These are phyloP conservation scores for Malacosoma neustria DNA, from an alignment of 2,888 invertebrate genomes.

Conservation along the genomic window DNA sequence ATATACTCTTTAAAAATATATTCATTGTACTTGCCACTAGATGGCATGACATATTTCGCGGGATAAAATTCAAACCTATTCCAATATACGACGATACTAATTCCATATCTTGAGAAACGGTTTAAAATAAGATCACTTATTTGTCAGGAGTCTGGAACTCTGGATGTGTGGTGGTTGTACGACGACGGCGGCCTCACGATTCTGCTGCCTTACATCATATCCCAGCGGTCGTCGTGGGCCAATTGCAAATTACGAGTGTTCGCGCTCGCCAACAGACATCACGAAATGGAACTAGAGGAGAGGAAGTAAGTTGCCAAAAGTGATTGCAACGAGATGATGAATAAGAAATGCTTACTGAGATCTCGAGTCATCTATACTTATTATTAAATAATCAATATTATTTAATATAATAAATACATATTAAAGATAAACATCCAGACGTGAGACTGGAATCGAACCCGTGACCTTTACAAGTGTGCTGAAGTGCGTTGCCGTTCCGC, in stretches of 20 bases:
- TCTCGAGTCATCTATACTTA: neutral
- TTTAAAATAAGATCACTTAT: neutral
- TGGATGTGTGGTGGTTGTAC: constrained; percentile 98
- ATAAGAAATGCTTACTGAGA: neutral
- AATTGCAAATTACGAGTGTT: constrained; percentile 87
- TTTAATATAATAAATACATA: too few relatives aligned
- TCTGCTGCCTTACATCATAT: constrained; percentile 89
- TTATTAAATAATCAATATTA: neutral
- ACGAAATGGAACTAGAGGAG: constrained; percentile 86
- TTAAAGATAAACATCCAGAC: too few relatives aligned
- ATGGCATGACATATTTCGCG: too few relatives aligned
- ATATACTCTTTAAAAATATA: too few relatives aligned
- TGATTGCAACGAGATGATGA: too few relatives aligned
- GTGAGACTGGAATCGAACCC: too few relatives aligned
- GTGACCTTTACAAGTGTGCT: too few relatives aligned
- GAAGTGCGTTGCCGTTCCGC: too few relatives aligned
- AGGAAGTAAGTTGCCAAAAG: constrained; percentile 83
- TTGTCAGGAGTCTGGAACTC: constrained; percentile 81
- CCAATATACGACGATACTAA: too few relatives aligned
- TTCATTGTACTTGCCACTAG: too few relatives aligned
- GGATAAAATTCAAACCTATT: too few relatives aligned
- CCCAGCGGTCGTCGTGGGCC: constrained; percentile 84
- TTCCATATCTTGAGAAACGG: neutral
- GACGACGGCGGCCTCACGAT: constrained; percentile 93
- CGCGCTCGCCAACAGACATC: constrained; percentile 86